These are phyloP conservation scores for Butorides virescens DNA, from an alignment of 2,113 vertebrate species.

Conservation along the genomic window DNA sequence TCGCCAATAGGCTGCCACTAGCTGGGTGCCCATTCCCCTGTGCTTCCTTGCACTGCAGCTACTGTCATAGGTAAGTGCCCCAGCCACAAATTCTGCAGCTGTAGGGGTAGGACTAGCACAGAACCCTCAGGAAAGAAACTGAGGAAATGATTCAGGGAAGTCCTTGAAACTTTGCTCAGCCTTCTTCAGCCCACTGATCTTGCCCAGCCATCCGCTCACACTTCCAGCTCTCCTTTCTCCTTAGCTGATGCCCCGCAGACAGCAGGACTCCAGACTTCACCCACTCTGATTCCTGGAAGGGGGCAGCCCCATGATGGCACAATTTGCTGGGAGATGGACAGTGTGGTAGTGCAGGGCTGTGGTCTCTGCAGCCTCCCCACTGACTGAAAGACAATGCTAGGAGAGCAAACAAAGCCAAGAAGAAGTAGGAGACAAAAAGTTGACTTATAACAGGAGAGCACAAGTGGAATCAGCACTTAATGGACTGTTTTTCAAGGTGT, in stretches of 20 bases:
- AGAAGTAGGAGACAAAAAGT: background rate
- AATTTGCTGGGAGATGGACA: background rate
- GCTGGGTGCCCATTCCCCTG: background rate
- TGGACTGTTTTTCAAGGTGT: background rate
- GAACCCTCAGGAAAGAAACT: background rate
- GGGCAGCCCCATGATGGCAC: background rate
- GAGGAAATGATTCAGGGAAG: background rate
- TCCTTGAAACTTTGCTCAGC: background rate
- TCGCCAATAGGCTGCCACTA: background rate
- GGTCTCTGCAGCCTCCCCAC: background rate
- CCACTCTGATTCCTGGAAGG: background rate
- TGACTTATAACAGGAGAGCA: background rate
- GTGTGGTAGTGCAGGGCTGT: background rate
- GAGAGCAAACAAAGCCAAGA: background rate
- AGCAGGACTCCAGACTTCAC: background rate
- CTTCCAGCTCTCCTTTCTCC: background rate
- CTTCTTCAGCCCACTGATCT: background rate
- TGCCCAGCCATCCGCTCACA: background rate
- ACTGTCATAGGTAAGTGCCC: background rate
- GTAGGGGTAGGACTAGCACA: background rate
- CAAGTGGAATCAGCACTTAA: background rate
- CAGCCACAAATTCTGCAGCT: background rate
- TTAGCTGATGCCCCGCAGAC: background rate
- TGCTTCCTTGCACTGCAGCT: background rate
- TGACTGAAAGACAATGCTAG: background rate